phyloP scores from a whole-genome alignment of 2,888 invertebrate species.

The Mythimna vitellina region DNA sequence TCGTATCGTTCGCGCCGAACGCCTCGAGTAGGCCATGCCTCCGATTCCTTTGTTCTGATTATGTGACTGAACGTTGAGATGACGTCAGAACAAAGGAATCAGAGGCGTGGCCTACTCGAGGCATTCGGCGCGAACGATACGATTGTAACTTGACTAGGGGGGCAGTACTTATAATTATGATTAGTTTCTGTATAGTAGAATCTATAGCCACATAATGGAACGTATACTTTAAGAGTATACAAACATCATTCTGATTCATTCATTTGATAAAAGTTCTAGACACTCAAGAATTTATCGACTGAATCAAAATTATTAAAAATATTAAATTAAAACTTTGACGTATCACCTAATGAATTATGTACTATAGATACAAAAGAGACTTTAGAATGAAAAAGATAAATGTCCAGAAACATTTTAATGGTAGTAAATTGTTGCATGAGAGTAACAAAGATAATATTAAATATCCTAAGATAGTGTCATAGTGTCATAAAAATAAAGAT shows the following conservation, averaged over 20 bases:
- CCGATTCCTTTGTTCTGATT: too few species aligned
- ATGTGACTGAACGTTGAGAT: too few species aligned
- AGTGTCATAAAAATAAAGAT: constrained; percentile 23
- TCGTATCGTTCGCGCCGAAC: too few species aligned
- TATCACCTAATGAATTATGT: constrained; percentile 6
- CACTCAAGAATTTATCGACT: constrained; percentile 8
- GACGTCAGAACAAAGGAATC: too few species aligned
- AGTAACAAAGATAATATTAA: constrained; percentile 38
- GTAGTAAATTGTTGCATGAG: constrained; percentile 21
- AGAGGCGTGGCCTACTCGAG: too few species aligned
- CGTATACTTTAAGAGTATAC: background rate
- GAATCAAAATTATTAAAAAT: constrained; percentile 20
- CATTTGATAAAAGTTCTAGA: constrained; percentile 14
- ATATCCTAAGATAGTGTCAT: constrained; percentile 21
- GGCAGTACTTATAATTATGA: background rate
- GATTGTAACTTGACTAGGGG: too few species aligned
- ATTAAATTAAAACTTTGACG: constrained; percentile 6
- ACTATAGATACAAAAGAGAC: constrained; percentile 16
- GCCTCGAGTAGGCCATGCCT: too few species aligned
- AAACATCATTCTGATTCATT: constrained; percentile 2
- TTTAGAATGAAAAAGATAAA: constrained; percentile 30
- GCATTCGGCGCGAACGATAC: too few species aligned
- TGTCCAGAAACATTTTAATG: constrained; percentile 18
- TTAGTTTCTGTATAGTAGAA: background rate
- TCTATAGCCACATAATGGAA: background rate